Evolutionary conservation across 2,888 invertebrate genomes (phyloP).

Genomic region (Thera britannica): DNA sequence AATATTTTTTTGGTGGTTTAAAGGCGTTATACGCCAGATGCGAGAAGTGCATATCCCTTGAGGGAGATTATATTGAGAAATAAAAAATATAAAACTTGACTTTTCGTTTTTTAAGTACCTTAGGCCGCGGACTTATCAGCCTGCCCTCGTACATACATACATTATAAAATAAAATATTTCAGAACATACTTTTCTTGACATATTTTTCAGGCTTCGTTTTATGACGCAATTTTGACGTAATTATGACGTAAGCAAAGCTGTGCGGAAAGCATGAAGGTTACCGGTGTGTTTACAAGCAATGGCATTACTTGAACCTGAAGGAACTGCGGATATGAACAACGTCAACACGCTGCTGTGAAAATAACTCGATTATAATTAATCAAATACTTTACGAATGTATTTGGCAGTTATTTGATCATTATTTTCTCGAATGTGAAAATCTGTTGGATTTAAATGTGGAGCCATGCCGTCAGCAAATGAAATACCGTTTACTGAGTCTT

Average conservation of each 20-base stretch:
- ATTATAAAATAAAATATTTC: too few relatives aligned
- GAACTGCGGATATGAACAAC: conserved; percentile 24
- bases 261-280: conserved; percentile 53
- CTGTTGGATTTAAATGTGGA: background rate
- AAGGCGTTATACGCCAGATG: too few relatives aligned
- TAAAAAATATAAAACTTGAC: too few relatives aligned
- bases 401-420: conserved; percentile 5
- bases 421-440: conserved; percentile 9
- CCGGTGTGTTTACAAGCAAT: conserved; percentile 34
- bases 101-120: too few relatives aligned
- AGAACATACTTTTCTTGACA: too few relatives aligned
- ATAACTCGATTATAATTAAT: conserved; percentile 8
- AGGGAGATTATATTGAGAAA: too few relatives aligned
- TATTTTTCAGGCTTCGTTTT: too few relatives aligned
- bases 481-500: background rate
- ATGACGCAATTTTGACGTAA: too few relatives aligned
- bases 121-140: too few relatives aligned
- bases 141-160: too few relatives aligned
- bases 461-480: background rate
- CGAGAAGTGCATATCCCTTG: too few relatives aligned
- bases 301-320: conserved; percentile 14
- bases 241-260: background rate
- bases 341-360: conserved; percentile 13
- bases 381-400: conserved; percentile 6
- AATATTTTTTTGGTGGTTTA: too few relatives aligned